A percentile compares a stretch with the other conserved stretches of the same genome.
These are phyloP conservation scores for Machaerirhynchus nigripectus DNA, from an alignment of 2,113 vertebrate genomes.

Conservation along the genomic window DNA sequence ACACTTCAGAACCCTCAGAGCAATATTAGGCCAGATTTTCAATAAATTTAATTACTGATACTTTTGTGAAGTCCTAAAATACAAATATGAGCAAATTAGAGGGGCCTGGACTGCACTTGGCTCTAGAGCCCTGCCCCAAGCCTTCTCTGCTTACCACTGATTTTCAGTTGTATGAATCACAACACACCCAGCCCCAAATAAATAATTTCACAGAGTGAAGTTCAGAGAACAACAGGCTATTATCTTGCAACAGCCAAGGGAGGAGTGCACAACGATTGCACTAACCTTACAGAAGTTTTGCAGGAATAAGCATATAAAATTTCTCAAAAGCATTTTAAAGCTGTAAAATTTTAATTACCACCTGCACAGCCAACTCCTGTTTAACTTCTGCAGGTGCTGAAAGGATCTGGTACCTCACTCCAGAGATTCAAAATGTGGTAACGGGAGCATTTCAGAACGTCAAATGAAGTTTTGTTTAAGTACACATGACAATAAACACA, in stretches of 20 bases:
- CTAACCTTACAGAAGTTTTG: neutral
- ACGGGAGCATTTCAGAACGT: neutral
- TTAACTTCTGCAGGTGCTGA: neutral
- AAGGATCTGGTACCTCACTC: neutral
- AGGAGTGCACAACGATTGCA: neutral
- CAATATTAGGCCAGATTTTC: neutral
- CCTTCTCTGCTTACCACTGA: neutral
- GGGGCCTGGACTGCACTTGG: neutral
- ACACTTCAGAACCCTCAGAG: neutral
- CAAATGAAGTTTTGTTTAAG: neutral
- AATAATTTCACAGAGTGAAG: neutral
- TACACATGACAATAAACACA: neutral
- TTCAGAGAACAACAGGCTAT: neutral
- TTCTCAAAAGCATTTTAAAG: neutral
- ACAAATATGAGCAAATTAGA: neutral
- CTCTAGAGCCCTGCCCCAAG: neutral
- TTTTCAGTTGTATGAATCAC: neutral
- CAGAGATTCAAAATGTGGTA: neutral
- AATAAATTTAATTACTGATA: neutral
- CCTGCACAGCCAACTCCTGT: neutral
- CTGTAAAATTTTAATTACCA: neutral
- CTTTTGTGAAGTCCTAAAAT: neutral
- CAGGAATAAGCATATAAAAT: neutral
- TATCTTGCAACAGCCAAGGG: neutral
- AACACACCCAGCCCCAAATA: neutral